Evolutionary conservation across 2,888 invertebrate species (phyloP).

Genomic region (Eilema caniola): DNA sequence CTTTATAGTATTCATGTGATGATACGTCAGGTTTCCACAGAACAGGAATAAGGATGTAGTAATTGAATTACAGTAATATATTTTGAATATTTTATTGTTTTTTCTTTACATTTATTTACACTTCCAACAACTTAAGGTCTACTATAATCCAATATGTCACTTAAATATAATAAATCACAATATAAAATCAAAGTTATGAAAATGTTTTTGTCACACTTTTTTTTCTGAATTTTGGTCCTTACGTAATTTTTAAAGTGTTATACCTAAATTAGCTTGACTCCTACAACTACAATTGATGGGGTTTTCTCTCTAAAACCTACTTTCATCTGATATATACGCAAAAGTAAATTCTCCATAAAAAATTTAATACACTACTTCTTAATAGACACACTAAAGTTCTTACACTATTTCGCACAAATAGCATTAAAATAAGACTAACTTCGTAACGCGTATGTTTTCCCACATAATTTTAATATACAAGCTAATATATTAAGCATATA

Average conservation of each 20-base stretch:
- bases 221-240: slow-evolving; percentile 70
- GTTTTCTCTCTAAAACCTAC: slow-evolving; percentile 30
- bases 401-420: slow-evolving; percentile 74
- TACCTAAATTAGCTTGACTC: slow-evolving; percentile 36
- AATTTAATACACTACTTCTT: slow-evolving; percentile 60
- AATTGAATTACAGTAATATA: slow-evolving; percentile 36
- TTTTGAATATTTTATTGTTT: slow-evolving; percentile 75
- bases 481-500: slow-evolving; percentile 65
- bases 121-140: slow-evolving; percentile 68
- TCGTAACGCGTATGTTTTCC: slow-evolving; percentile 86
- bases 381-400: slow-evolving; percentile 68
- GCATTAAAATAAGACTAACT: slow-evolving; percentile 81
- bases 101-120: slow-evolving; percentile 78
- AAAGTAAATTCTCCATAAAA: slow-evolving; percentile 58
- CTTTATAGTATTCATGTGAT: background rate
- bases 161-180: slow-evolving; percentile 78
- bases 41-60: background rate
- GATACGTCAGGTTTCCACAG: background rate
- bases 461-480: slow-evolving; percentile 82
- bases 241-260: slow-evolving; percentile 48
- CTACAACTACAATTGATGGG: slow-evolving; percentile 30
- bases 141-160: slow-evolving; percentile 74
- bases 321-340: slow-evolving; percentile 47
- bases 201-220: slow-evolving; percentile 56
- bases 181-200: slow-evolving; percentile 72